A percentile compares a stretch with the other conserved stretches of the same genome.
These are phyloP conservation scores for Cardiocondyla obscurior DNA, from an alignment of 1,140 invertebrate species.

Conservation along the genomic window DNA sequence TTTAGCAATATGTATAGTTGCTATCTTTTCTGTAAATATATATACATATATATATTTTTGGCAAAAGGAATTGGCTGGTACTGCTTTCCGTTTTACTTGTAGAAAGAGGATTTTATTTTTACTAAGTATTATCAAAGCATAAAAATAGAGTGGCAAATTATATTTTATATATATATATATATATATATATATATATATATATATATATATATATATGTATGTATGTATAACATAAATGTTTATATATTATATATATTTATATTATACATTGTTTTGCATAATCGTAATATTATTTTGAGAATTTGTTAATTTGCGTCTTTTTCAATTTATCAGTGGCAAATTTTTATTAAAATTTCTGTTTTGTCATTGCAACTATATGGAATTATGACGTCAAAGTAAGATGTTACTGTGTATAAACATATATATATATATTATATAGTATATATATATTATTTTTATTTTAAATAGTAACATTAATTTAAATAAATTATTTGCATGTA, in stretches of 20 bases:
- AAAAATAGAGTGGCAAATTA: constrained; percentile 17
- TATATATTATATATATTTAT: constrained; percentile 24
- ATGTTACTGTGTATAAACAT: neutral
- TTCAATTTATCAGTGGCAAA: constrained; percentile 36
- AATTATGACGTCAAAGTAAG: neutral
- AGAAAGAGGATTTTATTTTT: constrained; percentile 34
- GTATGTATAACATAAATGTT: constrained; percentile 25
- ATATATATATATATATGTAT: constrained; percentile 35
- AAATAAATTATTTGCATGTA: too few relatives aligned
- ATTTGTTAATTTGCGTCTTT: constrained; percentile 5
- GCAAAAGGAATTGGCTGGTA: neutral
- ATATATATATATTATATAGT: too few relatives aligned
- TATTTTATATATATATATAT: constrained; percentile 35
- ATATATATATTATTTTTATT: too few relatives aligned
- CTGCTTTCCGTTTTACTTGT: constrained; percentile 1
- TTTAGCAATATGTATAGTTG: constrained; percentile 27
- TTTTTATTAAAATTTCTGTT: constrained; percentile 1
- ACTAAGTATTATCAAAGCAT: constrained; percentile 18
- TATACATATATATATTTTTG: neutral
- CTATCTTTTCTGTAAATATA: constrained; percentile 55
- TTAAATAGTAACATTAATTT: too few relatives aligned
- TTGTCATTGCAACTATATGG: neutral
- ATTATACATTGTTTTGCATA: constrained; percentile 27
- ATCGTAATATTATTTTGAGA: constrained; percentile 42
- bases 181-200: constrained; percentile 13